Evolutionary conservation across 1,140 invertebrate genomes (phyloP), one percentile per base, ranked within the genome.

Genomic region (Drosophila sucinea): DNA sequence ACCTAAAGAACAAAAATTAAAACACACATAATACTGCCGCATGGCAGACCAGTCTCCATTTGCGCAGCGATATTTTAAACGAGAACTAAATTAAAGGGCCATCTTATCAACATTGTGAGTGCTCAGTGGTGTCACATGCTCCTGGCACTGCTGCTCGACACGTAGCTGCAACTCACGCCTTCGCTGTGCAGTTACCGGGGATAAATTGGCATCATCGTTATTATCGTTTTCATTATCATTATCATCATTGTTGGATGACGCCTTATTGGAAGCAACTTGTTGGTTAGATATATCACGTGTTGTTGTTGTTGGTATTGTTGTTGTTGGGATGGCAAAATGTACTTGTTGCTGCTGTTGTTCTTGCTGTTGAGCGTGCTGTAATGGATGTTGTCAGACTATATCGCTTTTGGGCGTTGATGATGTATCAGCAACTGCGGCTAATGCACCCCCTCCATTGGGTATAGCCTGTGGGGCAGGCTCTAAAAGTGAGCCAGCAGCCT

Each of bases 371-470:
- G 65, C 30, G 65, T 67, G 77, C 47, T 78, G 79, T 30, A 68
- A 66, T 77, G 81, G 70, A 72, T 77, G 81, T 81, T 89, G 90
- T 91, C 90, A 91, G 77, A 91, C 85, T 79, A 83, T 65, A 67
- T 91, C 90, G 38, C 86, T 83, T 41, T 90, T 81, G 69, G 80
- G 71, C 69, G 70, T 72, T 67, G 83, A 64, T 29, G 66, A 73
- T 40, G 70, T 41, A 47, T 76, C 73, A 6, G 62, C 77, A 25
- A 66, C 55, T 30, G 58, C 41, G 33, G 79, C 64, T 5, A 54
- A 7, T 10, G 51, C 30, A 1, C 47, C 44, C 6, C 55, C 70
- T 6, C 55, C 70, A 38, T 57, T 77, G 47, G 60, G 8, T 4
- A 73, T 25, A 41, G 51, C 68, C 23, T 30, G 62, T 62, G 65